phyloP scores from a whole-genome alignment of 2,888 invertebrate species.

The Chrysolina haemoptera region DNA sequence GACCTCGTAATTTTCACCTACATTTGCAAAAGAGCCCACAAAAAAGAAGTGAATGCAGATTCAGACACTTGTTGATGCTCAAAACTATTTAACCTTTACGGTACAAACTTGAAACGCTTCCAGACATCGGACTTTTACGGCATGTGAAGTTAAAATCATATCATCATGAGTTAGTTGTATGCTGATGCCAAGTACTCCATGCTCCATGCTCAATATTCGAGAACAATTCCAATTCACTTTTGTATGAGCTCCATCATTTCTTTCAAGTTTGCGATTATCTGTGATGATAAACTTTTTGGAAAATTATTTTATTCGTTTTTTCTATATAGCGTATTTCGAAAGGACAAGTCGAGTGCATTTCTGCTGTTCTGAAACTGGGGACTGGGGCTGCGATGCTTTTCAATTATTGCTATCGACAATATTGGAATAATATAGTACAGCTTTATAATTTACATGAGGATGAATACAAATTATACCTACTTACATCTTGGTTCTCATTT shows the following conservation, averaged over 20 bases:
- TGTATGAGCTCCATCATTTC: neutral
- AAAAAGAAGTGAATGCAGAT: neutral
- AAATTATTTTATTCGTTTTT: no score
- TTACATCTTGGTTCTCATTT: no score
- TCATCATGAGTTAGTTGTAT: conserved; percentile 9
- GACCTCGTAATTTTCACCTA: no score
- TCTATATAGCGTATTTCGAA: no score
- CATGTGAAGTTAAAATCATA: neutral
- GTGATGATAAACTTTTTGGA: neutral
- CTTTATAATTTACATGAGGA: no score
- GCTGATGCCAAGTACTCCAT: neutral
- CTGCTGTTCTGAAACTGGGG: no score
- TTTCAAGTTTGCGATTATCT: neutral
- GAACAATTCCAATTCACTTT: conserved; percentile 7
- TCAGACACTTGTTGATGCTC: conserved; percentile 7
- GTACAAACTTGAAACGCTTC: conserved; percentile 5
- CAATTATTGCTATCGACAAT: no score
- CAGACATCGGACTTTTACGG: neutral
- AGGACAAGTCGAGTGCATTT: no score
- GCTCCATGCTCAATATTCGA: neutral
- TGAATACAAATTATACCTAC: no score
- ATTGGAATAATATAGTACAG: no score
- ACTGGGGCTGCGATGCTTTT: no score
- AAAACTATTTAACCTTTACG: neutral
- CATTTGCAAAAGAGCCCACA: no score